These are phyloP conservation scores for Caenorhabditis sp. DNA, from an alignment of 2,888 invertebrate species.

Conservation along the genomic window DNA sequence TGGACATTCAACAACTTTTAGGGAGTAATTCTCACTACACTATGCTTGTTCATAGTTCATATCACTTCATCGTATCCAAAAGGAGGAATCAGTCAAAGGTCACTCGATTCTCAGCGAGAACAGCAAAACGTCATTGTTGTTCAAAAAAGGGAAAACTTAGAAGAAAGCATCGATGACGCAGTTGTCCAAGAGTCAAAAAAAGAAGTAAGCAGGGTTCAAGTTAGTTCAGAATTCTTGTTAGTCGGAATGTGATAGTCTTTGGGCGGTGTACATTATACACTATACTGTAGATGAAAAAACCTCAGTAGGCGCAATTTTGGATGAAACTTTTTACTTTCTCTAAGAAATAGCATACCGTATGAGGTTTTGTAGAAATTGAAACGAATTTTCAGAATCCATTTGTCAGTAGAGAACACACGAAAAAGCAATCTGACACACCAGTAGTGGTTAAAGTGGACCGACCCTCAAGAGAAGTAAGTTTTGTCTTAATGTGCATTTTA, in stretches of 20 bases:
- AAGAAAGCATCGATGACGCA: slow-evolving; percentile 4
- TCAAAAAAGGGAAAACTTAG: slow-evolving; percentile 47
- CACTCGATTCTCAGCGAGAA: slow-evolving; percentile 30
- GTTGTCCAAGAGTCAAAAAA: slow-evolving; percentile 9
- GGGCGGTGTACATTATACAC: no score
- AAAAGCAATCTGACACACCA: not conserved
- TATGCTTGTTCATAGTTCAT: slow-evolving; percentile 60
- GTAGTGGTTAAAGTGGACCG: slow-evolving; percentile 2
- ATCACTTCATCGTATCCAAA: slow-evolving; percentile 65
- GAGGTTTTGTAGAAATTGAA: no score
- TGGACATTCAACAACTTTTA: not conserved
- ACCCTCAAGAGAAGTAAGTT: slow-evolving; percentile 40
- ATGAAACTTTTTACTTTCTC: no score
- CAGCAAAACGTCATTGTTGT: slow-evolving; percentile 31
- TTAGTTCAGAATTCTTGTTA: no score
- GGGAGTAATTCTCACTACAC: slow-evolving; percentile 51
- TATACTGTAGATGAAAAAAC: no score
- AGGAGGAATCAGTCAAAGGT: slow-evolving; percentile 59
- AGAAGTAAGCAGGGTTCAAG: slow-evolving; percentile 35
- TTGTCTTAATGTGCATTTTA: not conserved
- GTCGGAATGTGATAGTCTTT: no score
- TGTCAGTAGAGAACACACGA: not conserved
- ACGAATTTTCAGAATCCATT: slow-evolving; percentile 1
- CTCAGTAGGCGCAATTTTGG: not conserved
- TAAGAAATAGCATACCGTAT: no score